phyloP scores from a whole-genome alignment of 1,140 invertebrate species.

The Drosophila santomea region DNA sequence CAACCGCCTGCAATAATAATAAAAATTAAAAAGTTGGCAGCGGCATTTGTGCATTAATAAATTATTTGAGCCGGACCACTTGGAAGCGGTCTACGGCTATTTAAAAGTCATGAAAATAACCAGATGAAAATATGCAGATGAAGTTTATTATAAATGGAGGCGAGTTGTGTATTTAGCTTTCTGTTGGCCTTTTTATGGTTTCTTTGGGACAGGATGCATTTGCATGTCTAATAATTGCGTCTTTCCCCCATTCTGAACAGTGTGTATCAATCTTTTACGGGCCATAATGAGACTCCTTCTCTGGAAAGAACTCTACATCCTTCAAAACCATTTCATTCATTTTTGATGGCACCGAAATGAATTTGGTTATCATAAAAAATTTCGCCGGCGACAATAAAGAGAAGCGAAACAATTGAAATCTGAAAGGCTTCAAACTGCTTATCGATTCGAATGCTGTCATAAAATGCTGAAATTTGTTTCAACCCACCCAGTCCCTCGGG shows the following conservation, averaged over 20 bases:
- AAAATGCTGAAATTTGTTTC: slow-evolving; percentile 62
- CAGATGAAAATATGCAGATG: slow-evolving; percentile 43
- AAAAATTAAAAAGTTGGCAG: slow-evolving; percentile 64
- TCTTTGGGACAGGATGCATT: slow-evolving; percentile 50
- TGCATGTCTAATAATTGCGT: slow-evolving; percentile 63
- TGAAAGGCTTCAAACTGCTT: slow-evolving; percentile 71
- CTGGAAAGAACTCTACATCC: background rate
- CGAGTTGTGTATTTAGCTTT: slow-evolving; percentile 9
- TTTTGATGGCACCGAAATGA: slow-evolving; percentile 64
- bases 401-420: slow-evolving; percentile 72
- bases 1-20: slow-evolving; percentile 30
- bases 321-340: slow-evolving; percentile 45
- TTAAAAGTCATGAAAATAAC: slow-evolving; percentile 72
- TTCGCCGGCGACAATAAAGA: slow-evolving; percentile 54
- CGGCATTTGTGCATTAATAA: slow-evolving; percentile 62
- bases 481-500: background rate
- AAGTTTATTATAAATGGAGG: slow-evolving; percentile 26
- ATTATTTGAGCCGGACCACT: slow-evolving; percentile 40
- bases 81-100: slow-evolving; percentile 22
- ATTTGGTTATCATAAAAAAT: slow-evolving; percentile 70
- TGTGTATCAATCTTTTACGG: slow-evolving; percentile 24
- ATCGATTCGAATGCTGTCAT: slow-evolving; percentile 75
- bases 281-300: slow-evolving; percentile 7
- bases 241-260: background rate
- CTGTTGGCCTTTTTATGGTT: slow-evolving; percentile 42